These are phyloP conservation scores for Rhinichthys klamathensis DNA, from an alignment of 2,113 vertebrate species.

Conservation along the genomic window DNA sequence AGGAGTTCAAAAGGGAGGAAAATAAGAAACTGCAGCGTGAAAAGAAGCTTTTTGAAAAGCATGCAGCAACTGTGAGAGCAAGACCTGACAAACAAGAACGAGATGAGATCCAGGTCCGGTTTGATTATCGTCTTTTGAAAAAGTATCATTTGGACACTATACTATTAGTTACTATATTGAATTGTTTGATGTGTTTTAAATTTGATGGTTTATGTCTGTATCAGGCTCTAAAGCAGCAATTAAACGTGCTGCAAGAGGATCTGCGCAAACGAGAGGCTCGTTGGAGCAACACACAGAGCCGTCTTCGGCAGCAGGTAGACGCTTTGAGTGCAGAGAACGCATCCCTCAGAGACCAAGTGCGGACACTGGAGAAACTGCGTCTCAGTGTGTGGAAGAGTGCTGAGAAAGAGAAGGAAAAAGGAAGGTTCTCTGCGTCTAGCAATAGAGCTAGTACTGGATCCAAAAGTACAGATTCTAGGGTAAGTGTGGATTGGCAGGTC, in stretches of 20 bases:
- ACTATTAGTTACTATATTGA: neutral
- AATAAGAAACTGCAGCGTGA: constrained; percentile 89
- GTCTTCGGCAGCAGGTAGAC: constrained; percentile 88
- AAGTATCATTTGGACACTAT: neutral
- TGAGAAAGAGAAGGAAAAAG: constrained; percentile 65
- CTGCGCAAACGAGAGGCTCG: constrained; percentile 86
- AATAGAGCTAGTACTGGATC: constrained; percentile 62
- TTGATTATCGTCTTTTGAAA: neutral
- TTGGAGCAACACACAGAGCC: constrained; percentile 84
- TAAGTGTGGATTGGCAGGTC: constrained; percentile 59
- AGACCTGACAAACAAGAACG: constrained; percentile 94
- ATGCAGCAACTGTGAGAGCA: constrained; percentile 81
- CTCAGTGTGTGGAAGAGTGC: constrained; percentile 85
- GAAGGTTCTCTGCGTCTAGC: constrained; percentile 48
- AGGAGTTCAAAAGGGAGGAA: constrained; percentile 90
- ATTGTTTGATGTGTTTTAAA: neutral
- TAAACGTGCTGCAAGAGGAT: constrained; percentile 88
- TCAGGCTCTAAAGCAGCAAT: constrained; percentile 87
- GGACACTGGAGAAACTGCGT: constrained; percentile 86
- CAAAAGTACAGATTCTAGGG: constrained; percentile 46
- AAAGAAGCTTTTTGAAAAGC: constrained; percentile 90
- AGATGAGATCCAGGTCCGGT: constrained; percentile 90
- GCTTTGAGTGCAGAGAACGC: constrained; percentile 82
- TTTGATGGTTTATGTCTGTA: neutral
- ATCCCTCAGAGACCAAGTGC: constrained; percentile 85